Evolutionary conservation across 2,113 vertebrate genomes (phyloP).

Genomic region (Microcebus ravelobensis): DNA sequence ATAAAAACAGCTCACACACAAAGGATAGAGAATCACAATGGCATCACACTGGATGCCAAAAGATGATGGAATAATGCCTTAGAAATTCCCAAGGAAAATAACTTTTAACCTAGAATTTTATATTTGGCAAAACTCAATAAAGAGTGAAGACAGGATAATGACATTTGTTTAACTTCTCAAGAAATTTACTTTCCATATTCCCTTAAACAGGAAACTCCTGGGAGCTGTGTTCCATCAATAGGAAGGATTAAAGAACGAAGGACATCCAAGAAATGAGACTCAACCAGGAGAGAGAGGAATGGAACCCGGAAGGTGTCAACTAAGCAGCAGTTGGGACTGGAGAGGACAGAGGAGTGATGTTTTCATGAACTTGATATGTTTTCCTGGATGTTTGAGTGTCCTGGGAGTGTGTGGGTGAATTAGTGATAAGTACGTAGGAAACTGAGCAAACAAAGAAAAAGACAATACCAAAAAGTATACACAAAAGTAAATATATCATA

Average conservation of each 20-base stretch:
- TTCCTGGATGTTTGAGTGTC: neutral
- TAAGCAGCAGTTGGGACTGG: neutral
- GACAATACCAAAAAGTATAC: neutral
- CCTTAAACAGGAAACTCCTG: neutral
- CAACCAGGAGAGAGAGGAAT: neutral
- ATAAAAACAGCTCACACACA: neutral
- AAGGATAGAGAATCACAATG: neutral
- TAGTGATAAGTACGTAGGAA: neutral
- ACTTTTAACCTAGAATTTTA: neutral
- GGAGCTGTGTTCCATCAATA: neutral
- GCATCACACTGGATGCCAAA: neutral
- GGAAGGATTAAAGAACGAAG: neutral
- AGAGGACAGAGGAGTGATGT: neutral
- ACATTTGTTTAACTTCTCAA: neutral
- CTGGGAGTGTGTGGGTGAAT: neutral
- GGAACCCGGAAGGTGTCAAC: neutral
- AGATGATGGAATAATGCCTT: neutral
- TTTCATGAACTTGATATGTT: neutral
- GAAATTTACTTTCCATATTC: neutral
- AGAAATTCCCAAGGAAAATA: neutral
- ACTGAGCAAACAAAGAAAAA: neutral
- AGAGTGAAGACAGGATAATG: neutral
- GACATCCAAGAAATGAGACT: neutral
- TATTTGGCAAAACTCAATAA: neutral
- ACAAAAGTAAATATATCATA: neutral